phyloP scores from a whole-genome alignment of 64 coral and sea anemone species.

The Trachythela sp. region DNA sequence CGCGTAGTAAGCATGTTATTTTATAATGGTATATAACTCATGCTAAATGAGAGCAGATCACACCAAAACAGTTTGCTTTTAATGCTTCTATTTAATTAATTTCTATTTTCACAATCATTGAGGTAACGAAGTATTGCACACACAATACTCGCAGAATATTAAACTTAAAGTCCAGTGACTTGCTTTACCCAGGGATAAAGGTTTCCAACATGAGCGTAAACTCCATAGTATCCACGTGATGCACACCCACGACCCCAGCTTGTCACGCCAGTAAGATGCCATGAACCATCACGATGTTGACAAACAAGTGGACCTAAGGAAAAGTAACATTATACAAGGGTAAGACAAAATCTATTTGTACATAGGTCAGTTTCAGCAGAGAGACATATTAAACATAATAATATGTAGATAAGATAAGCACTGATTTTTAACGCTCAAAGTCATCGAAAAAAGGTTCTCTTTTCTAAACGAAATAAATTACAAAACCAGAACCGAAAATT shows the following conservation, averaged over 20 bases:
- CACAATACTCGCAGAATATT: background rate
- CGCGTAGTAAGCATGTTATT: no score
- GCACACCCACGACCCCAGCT: background rate
- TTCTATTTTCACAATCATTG: background rate
- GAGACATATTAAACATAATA: no score
- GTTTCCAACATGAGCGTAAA: constrained; percentile 6
- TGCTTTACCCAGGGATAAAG: background rate
- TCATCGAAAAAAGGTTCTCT: no score
- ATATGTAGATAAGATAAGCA: no score
- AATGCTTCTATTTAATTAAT: background rate
- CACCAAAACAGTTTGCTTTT: no score
- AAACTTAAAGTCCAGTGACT: constrained; percentile 5
- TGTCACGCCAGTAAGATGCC: background rate
- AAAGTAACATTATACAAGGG: background rate
- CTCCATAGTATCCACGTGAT: background rate
- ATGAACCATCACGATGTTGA: background rate
- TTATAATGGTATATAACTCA: no score
- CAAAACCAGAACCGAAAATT: no score
- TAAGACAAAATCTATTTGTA: background rate
- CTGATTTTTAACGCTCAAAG: no score
- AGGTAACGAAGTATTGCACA: background rate
- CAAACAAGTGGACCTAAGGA: background rate
- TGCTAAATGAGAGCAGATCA: no score
- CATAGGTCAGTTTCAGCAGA: no score
- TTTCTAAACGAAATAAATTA: no score